Evolutionary conservation across 2,888 invertebrate genomes (phyloP).

Genomic region (Axea sp.): DNA sequence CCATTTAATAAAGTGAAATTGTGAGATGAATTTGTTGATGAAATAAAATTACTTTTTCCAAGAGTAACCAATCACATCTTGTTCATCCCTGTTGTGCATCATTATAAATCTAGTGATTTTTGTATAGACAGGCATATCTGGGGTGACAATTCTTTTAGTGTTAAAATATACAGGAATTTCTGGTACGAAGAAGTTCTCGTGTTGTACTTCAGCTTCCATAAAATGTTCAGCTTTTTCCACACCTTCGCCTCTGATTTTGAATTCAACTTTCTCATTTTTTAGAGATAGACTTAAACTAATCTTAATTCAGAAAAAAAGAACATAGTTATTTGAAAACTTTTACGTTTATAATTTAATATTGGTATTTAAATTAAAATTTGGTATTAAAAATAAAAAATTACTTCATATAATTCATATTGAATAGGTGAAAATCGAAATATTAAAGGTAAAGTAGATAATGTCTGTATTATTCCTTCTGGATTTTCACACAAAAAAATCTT

Average conservation of each 20-base stretch:
- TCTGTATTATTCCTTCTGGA: conserved; percentile 5
- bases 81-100: conserved; percentile 16
- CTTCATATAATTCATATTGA: conserved; percentile 2
- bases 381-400: conserved; percentile 1
- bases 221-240: too few species aligned
- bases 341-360: too few species aligned
- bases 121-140: neutral
- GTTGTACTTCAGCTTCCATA: too few species aligned
- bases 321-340: too few species aligned
- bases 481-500: conserved; percentile 16
- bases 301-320: neutral
- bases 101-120: conserved; percentile 10
- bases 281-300: neutral
- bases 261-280: neutral
- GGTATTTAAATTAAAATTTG: neutral
- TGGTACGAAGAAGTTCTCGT: conserved; percentile 2
- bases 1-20: too few species aligned
- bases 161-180: conserved; percentile 27
- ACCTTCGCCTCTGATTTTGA: conserved; percentile 13
- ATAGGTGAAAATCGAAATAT: conserved; percentile 14
- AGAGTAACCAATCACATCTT: conserved; percentile 15
- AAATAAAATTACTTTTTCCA: conserved; percentile 27
- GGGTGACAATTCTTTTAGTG: neutral
- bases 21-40: too few species aligned
- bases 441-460: neutral